Evolutionary conservation across 2,113 vertebrate species (phyloP), one percentile per base, ranked within the genome.

Genomic region (Chionomys nivalis): DNA sequence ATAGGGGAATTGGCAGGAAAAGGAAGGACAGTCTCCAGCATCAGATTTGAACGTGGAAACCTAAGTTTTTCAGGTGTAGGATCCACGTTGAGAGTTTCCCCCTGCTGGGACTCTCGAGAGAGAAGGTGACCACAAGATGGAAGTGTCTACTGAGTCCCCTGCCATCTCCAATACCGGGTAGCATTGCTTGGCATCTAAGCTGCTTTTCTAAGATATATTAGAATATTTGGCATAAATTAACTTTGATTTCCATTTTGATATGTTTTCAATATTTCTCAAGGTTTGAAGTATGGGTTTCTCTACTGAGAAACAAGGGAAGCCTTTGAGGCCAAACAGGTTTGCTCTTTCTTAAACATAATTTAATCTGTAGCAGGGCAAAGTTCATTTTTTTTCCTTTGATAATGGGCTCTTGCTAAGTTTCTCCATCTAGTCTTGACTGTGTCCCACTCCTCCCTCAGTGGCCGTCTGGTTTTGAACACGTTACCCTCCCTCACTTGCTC

Each of bases 191-290:
- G 52, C 77, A 28, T 88, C 68, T 76, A 58, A 94, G 92, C 68
- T 78, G 63, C 52, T 96, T 91, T 96, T 93, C 75, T 86, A 87
- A 63, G 63, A 44, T 8, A 93, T 87, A 72, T 87, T 85, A 91
- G 36, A 97, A 39, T 90, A 93, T 89, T 75, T 63, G 70, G 21
- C 24, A 68, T 26, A 73, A 89, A 63, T 89, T 72, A 89, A 77
- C 83, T 82, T 89, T 73, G 28, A 76, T 90, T 86, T 92, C 79
- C 58, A 21, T 73, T 55, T 66, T 95, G 61, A 78, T 58, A 7
- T 33, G 14, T 58, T 49, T 49, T 23, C 3, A 63, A 3, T 65
- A 12, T 33, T 4, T 28, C 11, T 89, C 93, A 93, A 83, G 77
- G 65, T 85, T 75, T 76, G 70, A 72, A 89, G 26, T 81, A 66